These are phyloP conservation scores for Danio albolineatus DNA, from an alignment of 2,797 vertebrate species.

Conservation along the genomic window DNA sequence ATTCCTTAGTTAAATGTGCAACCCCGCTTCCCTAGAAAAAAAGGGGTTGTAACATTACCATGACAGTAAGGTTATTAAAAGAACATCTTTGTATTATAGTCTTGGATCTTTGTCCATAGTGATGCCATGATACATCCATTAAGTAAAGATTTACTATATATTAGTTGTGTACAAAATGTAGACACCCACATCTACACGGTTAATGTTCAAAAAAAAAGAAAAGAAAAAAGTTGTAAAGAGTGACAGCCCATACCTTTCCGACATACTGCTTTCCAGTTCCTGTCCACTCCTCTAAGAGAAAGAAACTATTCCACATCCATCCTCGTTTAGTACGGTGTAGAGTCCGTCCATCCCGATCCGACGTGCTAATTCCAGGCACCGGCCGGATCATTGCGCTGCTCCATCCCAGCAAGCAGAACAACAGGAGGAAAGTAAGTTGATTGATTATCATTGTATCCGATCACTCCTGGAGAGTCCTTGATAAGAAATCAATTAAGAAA, in stretches of 20 bases:
- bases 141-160: no score
- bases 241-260: constrained; percentile 88
- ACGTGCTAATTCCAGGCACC: constrained; percentile 76
- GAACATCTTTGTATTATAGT: background rate
- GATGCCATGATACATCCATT: background rate
- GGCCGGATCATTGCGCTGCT: constrained; percentile 70
- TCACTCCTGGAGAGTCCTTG: constrained; percentile 65
- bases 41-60: no score
- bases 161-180: background rate
- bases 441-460: constrained; percentile 81
- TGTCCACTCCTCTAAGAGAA: constrained; percentile 96
- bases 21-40: no score
- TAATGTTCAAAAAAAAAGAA: no score
- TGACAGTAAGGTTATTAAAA: background rate
- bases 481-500: constrained; percentile 70
- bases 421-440: constrained; percentile 73
- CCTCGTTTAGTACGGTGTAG: constrained; percentile 93
- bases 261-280: constrained; percentile 97
- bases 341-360: constrained; percentile 80
- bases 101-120: background rate
- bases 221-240: background rate
- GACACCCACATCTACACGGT: no score
- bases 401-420: constrained; percentile 73
- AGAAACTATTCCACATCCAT: constrained; percentile 99
- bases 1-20: no score